phyloP scores from a whole-genome alignment of 2,797 vertebrate genomes.

The Pterois miles region DNA sequence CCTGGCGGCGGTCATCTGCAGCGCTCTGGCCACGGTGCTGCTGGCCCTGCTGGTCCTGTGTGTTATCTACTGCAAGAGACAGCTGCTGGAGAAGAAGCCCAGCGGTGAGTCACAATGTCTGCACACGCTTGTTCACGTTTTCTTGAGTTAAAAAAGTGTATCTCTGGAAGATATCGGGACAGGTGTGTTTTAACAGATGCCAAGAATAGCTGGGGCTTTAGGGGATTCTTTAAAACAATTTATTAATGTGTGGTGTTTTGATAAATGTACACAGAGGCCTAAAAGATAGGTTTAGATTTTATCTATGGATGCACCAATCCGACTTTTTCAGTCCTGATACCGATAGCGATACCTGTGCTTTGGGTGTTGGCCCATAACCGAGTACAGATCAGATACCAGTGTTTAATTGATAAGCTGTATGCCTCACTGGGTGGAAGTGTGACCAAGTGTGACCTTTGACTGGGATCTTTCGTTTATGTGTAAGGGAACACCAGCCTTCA shows the following conservation, averaged over 20 bases:
- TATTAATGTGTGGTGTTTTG: not conserved
- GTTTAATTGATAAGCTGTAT: too few species aligned
- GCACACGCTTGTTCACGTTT: not conserved
- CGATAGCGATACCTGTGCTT: too few species aligned
- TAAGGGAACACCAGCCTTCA: too few species aligned
- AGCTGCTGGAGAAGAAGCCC: conserved; percentile 97
- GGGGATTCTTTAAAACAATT: not conserved
- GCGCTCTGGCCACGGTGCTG: conserved; percentile 93
- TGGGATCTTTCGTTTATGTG: too few species aligned
- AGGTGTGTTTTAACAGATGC: not conserved
- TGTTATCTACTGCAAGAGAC: conserved; percentile 96
- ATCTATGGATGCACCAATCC: too few species aligned
- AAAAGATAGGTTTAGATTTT: not conserved
- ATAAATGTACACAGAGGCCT: not conserved
- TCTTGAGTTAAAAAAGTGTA: not conserved
- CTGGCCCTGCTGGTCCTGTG: conserved; percentile 95
- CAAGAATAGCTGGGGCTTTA: not conserved
- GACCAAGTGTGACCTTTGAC: too few species aligned
- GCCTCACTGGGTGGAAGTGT: too few species aligned
- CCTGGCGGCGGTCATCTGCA: conserved; percentile 95
- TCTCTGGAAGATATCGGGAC: not conserved
- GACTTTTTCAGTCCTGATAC: too few species aligned
- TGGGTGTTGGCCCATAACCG: too few species aligned
- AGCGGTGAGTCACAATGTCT: conserved; percentile 83
- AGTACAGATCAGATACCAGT: accelerated